Evolutionary conservation across 53 echinoderm and acorn worm genomes (phyloP).

Genomic region (Holothuria leucospilota): DNA sequence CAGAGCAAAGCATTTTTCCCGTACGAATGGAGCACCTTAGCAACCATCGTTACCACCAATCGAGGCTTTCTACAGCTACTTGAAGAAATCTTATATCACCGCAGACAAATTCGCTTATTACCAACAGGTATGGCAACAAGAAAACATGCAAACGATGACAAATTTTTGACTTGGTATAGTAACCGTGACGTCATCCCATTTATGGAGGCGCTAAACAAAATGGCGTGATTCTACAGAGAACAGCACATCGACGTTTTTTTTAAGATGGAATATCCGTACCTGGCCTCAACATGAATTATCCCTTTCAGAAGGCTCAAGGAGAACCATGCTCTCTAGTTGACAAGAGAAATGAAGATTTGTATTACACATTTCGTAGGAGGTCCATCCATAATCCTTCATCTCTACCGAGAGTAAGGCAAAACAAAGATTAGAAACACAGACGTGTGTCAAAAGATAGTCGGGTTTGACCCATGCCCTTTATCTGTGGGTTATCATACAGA

Average conservation of each 20-base stretch:
- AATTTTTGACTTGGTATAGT: conserved; percentile 61
- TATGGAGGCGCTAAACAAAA: conserved; percentile 36
- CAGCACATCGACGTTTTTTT: conserved; percentile 36
- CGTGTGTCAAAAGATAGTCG: conserved; percentile 47
- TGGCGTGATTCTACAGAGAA: conserved; percentile 26
- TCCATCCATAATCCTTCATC: conserved; percentile 35
- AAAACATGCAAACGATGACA: no score
- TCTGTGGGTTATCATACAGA: conserved; percentile 44
- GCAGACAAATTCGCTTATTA: conserved; percentile 39
- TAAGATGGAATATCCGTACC: no score
- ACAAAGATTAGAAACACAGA: conserved; percentile 22
- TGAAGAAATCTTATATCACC: conserved; percentile 41
- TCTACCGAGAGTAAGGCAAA: neutral
- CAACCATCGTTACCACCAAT: conserved; percentile 13
- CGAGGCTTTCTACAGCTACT: conserved; percentile 41
- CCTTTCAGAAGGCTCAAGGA: conserved; percentile 17
- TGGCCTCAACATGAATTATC: conserved; percentile 37
- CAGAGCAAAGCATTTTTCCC: conserved; percentile 56
- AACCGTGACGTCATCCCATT: no score
- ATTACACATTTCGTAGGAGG: conserved; percentile 45
- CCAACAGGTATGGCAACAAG: neutral
- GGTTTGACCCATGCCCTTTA: conserved; percentile 53
- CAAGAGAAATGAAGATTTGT: conserved; percentile 43
- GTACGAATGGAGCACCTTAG: conserved; percentile 51
- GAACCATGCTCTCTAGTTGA: conserved; percentile 32